Evolutionary conservation across 92 coral and sea anemone species (phyloP).

Genomic region (Paramuricea clavata): DNA sequence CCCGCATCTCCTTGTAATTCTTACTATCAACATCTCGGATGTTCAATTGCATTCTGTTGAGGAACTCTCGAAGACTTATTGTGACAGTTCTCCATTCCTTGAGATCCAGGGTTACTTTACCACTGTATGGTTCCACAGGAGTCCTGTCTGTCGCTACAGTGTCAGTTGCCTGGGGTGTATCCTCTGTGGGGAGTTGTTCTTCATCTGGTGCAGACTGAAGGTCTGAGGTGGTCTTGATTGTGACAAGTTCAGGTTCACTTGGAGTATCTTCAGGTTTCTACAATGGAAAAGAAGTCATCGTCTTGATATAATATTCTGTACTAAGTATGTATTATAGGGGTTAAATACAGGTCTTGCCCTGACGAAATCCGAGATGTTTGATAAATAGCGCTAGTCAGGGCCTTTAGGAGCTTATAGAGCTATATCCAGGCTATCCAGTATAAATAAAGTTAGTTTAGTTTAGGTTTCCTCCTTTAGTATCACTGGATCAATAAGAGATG

Average conservation of each 20-base stretch:
- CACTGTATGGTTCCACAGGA: slow-evolving; percentile 13
- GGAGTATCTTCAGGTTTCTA: not conserved
- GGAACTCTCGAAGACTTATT: slow-evolving; percentile 13
- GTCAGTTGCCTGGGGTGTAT: not conserved
- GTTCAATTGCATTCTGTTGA: slow-evolving; percentile 33
- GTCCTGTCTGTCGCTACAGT: not conserved
- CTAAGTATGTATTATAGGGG: too few species aligned
- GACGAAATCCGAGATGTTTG: too few species aligned
- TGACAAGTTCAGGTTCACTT: slow-evolving; percentile 7
- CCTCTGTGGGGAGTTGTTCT: not conserved
- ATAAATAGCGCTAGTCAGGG: too few species aligned
- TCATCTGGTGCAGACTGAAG: slow-evolving; percentile 28
- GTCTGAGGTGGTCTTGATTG: not conserved
- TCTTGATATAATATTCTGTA: too few species aligned
- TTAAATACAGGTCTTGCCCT: too few species aligned
- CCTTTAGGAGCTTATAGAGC: too few species aligned
- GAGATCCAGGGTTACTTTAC: slow-evolving; percentile 36
- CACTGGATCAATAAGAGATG: too few species aligned
- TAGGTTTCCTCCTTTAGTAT: too few species aligned
- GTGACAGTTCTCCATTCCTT: slow-evolving; percentile 32
- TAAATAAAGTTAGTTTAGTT: too few species aligned
- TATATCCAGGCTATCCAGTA: too few species aligned
- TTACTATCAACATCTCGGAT: slow-evolving; percentile 36
- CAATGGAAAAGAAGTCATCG: too few species aligned
- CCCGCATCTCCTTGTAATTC: slow-evolving; percentile 35